Evolutionary conservation across 2,888 invertebrate genomes (phyloP).

Genomic region (Acrocyrtus sp.): DNA sequence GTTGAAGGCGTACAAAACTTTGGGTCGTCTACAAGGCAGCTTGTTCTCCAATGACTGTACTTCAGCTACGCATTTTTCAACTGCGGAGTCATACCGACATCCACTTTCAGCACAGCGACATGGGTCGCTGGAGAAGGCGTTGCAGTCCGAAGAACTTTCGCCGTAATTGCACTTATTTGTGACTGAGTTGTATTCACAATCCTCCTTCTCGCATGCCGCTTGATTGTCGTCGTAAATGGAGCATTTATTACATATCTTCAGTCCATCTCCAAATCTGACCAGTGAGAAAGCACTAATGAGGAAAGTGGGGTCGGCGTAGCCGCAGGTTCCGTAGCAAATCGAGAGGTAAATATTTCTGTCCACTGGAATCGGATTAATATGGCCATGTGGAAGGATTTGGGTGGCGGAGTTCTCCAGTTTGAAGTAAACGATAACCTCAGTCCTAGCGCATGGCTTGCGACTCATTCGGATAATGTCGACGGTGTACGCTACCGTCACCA

Average conservation of each 20-base stretch:
- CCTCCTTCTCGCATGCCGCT: neutral
- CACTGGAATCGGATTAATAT: neutral
- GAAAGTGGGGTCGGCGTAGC: neutral
- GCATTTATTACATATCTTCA: too few species aligned
- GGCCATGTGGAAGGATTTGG: neutral
- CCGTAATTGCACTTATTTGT: neutral
- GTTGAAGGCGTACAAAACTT: too few species aligned
- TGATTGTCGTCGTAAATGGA: too few species aligned
- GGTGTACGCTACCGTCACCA: neutral
- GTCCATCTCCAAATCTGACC: too few species aligned
- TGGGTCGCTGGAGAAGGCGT: too few species aligned
- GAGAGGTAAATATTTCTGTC: neutral
- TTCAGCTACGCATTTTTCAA: too few species aligned
- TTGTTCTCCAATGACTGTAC: too few species aligned
- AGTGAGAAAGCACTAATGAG: neutral
- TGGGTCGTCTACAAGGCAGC: too few species aligned
- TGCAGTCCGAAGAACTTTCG: too few species aligned
- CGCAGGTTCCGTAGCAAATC: neutral
- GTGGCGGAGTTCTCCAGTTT: neutral
- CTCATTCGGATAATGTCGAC: neutral
- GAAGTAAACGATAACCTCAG: neutral
- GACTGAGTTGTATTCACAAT: neutral
- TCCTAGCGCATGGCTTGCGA: neutral
- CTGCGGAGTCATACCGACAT: too few species aligned
- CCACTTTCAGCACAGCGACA: too few species aligned